Base-by-base conservation (phyloP, 2,113 vertebrate genomes). In the Malaclemys terrapin region DNA sequence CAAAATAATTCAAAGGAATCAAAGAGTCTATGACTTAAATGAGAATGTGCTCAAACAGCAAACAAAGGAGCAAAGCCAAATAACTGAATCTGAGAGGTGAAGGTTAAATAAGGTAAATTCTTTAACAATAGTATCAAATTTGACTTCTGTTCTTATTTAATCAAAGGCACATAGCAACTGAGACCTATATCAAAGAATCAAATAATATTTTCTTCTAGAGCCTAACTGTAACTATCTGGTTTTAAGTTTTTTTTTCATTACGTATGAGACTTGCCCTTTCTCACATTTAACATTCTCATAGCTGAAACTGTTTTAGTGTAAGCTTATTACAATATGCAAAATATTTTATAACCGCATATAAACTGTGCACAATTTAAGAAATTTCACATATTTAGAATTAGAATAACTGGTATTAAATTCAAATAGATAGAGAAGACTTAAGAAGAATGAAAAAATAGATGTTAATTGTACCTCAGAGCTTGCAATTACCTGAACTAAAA, bases 1-100 rank as follows among this genome's bases (percentile, higher is more conserved):
- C 93, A 94, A 98, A 98, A 98, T 98, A 96, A 98, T 98, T 97
- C 97, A 95, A 90, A 91, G 95, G 54, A 90, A 84, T 88, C 89
- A 93, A 94, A 94, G 95, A 97, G 96, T 96, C 96, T 94, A 96
- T 97, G 91, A 97, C 95, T 96, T 90, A 95, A 96, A 96, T 97
- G 91, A 69, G 78, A 96, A 80, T 92, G 95, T 90, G 69, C 95
- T 96, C 95, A 93, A 96, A 93, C 93, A 96, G 72, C 91, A 96
- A 97, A 97, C 24, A 50, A 91, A 93, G 84, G 81, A 82, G 82
- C 81, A 89, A 85, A 94, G 49, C 38, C 84, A 95, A 97, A 96
- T 35, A 62, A 95, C 87, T 81, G 82, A 92, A 95, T 92, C 78
- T 93, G 85, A 92, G 65, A 96, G 91, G 84, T 97, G 85, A 98